phyloP scores from a whole-genome alignment of 1,140 invertebrate species.

The Ips nitidus region DNA sequence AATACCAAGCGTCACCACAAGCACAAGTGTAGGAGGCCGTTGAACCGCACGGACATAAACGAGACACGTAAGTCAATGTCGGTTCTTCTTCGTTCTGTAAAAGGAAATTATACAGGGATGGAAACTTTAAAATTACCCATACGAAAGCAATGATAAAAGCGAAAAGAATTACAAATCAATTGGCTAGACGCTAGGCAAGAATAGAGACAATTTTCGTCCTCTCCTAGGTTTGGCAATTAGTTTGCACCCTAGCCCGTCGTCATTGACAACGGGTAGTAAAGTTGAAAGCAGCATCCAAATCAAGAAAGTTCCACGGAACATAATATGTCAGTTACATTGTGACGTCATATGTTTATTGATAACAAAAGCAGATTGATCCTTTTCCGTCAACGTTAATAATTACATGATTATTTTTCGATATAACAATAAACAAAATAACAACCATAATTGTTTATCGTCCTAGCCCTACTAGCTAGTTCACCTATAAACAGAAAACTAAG shows the following conservation, averaged over 20 bases:
- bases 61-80: neutral
- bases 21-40: conserved; percentile 27
- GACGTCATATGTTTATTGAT: no score
- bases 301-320: neutral
- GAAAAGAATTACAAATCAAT: neutral
- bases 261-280: neutral
- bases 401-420: no score
- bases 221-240: no score
- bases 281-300: neutral
- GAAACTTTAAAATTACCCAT: neutral
- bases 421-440: neutral
- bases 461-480: no score
- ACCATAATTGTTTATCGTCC: no score
- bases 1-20: conserved; percentile 34
- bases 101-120: neutral
- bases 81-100: neutral
- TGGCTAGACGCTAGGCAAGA: no score
- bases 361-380: no score
- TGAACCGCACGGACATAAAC: conserved; percentile 29
- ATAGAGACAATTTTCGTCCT: no score
- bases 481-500: no score
- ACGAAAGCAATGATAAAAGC: neutral
- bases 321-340: no score
- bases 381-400: no score
- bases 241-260: neutral